Percentiles rank a stretch among this genome's conserved stretches.
Conservation (phyloP, 2,888 invertebrate genomes). For the Chrysolina oricalcia region DNA sequence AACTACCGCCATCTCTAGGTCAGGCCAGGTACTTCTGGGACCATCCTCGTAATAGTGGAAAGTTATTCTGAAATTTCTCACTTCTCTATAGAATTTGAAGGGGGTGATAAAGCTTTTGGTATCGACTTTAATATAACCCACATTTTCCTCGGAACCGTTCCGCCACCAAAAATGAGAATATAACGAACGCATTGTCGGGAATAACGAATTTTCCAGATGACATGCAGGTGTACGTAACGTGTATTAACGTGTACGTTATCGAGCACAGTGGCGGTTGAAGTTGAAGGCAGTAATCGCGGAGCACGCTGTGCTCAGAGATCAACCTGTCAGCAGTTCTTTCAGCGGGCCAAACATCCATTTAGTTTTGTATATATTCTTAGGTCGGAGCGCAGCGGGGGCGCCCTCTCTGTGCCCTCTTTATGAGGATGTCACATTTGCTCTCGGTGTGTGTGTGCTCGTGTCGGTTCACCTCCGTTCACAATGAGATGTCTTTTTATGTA, state of each 20-base stretch:
- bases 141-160: constrained; percentile 1
- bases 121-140: too few species aligned
- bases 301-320: constrained; percentile 66
- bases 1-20: too few species aligned
- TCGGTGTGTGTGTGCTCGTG: constrained; percentile 22
- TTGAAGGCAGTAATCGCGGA: constrained; percentile 60
- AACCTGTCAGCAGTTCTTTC: constrained; percentile 65
- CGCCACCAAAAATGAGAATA: background rate
- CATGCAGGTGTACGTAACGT: constrained; percentile 32
- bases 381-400: constrained; percentile 61
- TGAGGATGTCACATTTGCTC: constrained; percentile 53
- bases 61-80: too few species aligned
- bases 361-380: constrained; percentile 63
- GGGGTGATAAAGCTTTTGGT: too few species aligned
- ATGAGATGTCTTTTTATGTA: constrained; percentile 20
- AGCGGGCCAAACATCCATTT: constrained; percentile 64
- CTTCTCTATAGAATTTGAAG: too few species aligned
- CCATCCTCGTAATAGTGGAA: too few species aligned
- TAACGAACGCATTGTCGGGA: constrained; percentile 12
- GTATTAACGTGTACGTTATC: constrained; percentile 43
- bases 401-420: constrained; percentile 60
- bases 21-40: too few species aligned
- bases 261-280: constrained; percentile 55
- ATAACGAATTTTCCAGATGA: constrained; percentile 30
- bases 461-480: constrained; percentile 3